Evolutionary conservation across 1,140 invertebrate species (phyloP), one percentile per base, ranked within the genome.

Genomic region (Anagrus nilaparvatae): DNA sequence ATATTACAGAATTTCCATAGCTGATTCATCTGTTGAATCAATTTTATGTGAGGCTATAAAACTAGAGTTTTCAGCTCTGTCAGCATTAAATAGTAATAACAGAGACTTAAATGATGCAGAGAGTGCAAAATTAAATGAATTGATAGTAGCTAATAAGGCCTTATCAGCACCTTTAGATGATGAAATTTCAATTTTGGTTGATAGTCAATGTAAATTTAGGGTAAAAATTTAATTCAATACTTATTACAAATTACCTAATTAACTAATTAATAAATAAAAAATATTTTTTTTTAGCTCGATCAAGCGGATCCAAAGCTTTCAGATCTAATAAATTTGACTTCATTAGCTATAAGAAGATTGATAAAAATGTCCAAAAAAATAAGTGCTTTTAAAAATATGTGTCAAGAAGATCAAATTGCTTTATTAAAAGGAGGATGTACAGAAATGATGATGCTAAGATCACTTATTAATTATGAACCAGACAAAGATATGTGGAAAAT

Each of bases 281-380:
- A 44, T 47, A 29, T 45, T 54, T 40, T 24, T 40, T 44, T 46
- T 55, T 34, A 56, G 79, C 66, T 72, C 39, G 71, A 69, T 32
- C 68, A 74, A 41, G 74, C 76, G 27, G 81, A 87, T 62, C 83
- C 84, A 0, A 74, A 77, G 24, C 61, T 92, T 2, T 66, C 90
- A 31, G 84, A 84, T 52, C 80, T 92, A 5, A 87, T 92, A 34
- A 91, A 92, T 67, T 71, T 95, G 55, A 93, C 89, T 1, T 88
- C 91, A 3, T 78, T 91, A 41, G 88, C 89, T 3, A 93, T 95
- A 48, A 68, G 89, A 40, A 70, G 90, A 25, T 67, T 95, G 16
- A 93, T 94, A 51, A 89, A 90, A 62, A 91, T 92, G 82, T 82
- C 87, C 0, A 93, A 93, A 55, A 86, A 86, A 60, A 87, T 93